Base-by-base conservation (phyloP, 1,140 invertebrate genomes). In the Sycophila sp. region DNA sequence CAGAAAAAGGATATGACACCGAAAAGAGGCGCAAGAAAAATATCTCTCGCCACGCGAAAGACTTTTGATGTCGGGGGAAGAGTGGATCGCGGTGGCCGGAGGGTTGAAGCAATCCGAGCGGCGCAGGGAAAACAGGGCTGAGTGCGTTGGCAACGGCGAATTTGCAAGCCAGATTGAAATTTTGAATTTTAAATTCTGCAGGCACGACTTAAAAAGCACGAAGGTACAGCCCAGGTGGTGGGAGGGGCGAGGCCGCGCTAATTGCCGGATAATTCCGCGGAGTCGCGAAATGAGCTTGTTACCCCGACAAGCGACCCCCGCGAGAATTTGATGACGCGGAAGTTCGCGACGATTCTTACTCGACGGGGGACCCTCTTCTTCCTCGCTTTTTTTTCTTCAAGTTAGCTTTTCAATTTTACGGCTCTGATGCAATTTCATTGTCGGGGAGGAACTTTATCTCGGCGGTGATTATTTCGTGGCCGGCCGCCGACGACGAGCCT, bases 111-210 rank as follows among this genome's bases (percentile, higher is more conserved):
- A 81, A 81, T 80, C 75, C 55, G 55, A 47, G 62, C 36, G 26
- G 67, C 17, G 71, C 65, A 53, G 66, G 70, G 34, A 58, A 65
- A 51, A 45, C 64, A 71, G 73, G n/a, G 32, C 55, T 26, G 17
- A 68, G 55, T 32, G 30, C 55, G 40, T 32, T 36, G 42, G 36
- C 42, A 5, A 47, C n/a, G 55, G 32, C 51, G 62, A 62, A 82
- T 82, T 82, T 82, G 80, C 81, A 82, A 82, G 77, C 81, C 81
- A 82, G 80, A 82, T 82, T 82, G 80, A 81, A 82, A 82, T 81
- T 82, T 80, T 82, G 81, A 82, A 82, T 81, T 82, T 82, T 82
- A 81, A 82, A 82, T 82, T 70, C 63, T 73, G 38, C 22, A 17
- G 75, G 55, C 76, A 76, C 75, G 77, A 78, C 71, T 80, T 76